A percentile compares a stretch with the other conserved stretches of the same genome.
phyloP scores from a whole-genome alignment of 2,888 invertebrate species.

The Dimorphilus gyrociliatus region DNA sequence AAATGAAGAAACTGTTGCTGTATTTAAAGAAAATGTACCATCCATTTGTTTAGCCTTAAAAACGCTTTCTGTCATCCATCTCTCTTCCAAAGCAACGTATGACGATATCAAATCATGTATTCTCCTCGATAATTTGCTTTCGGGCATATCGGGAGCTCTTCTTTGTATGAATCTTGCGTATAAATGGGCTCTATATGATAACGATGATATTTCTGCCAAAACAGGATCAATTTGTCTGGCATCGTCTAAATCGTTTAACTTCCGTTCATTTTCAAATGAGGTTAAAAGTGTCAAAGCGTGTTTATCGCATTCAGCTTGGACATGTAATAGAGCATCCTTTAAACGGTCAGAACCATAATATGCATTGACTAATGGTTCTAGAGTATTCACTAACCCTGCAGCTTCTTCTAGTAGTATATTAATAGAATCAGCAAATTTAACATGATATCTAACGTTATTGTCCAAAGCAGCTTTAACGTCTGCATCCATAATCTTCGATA shows the following conservation, averaged over 20 bases:
- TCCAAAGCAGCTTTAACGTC: conserved; percentile 45
- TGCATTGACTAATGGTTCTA: conserved; percentile 72
- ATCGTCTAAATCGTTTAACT: too few species aligned
- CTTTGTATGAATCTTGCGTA: conserved; percentile 72
- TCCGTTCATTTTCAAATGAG: too few species aligned
- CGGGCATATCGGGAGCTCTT: too few species aligned
- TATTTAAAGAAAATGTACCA: too few species aligned
- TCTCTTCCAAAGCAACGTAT: too few species aligned
- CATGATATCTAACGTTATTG: conserved; percentile 44
- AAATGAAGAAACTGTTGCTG: too few species aligned
- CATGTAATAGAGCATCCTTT: conserved; percentile 42
- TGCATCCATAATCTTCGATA: conserved; percentile 13
- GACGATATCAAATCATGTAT: too few species aligned
- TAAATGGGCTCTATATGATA: conserved; percentile 74
- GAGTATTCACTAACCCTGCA: conserved; percentile 63
- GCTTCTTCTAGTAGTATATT: conserved; percentile 69
- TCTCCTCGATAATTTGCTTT: too few species aligned
- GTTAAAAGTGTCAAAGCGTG: too few species aligned
- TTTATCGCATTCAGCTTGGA: too few species aligned
- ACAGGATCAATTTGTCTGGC: conserved; percentile 69
- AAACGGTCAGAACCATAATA: conserved; percentile 52
- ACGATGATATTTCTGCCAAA: conserved; percentile 72
- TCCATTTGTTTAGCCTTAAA: too few species aligned
- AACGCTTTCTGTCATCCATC: too few species aligned
- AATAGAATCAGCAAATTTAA: conserved; percentile 68